Evolutionary conservation across 2,113 vertebrate genomes (phyloP).

Genomic region (Xerus inauris): DNA sequence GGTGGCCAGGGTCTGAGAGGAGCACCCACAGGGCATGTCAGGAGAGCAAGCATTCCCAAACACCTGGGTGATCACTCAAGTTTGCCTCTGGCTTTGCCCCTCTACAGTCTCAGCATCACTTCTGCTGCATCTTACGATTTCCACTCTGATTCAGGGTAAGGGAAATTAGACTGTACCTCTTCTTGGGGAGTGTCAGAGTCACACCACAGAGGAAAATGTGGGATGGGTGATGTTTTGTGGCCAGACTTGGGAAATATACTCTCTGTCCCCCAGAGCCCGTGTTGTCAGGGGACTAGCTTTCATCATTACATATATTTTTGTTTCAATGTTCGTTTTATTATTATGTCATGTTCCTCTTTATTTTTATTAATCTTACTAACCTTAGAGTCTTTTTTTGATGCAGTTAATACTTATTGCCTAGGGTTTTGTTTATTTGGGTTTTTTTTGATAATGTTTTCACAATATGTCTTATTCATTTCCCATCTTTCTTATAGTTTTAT

Average conservation of each 20-base stretch:
- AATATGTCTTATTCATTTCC: neutral
- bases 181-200: neutral
- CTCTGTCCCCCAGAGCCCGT: neutral
- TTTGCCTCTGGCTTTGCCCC: neutral
- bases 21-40: neutral
- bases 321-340: neutral
- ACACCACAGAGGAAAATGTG: neutral
- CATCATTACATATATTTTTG: neutral
- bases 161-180: neutral
- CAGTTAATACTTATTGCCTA: neutral
- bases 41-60: neutral
- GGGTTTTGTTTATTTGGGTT: neutral
- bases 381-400: slow-evolving; percentile 6
- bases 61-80: neutral
- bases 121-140: neutral
- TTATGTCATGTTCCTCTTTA: neutral
- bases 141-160: neutral
- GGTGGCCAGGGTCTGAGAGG: neutral
- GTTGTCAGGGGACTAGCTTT: neutral
- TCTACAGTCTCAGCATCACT: neutral
- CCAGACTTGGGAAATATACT: neutral
- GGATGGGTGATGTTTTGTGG: neutral
- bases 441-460: slow-evolving; percentile 6
- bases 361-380: neutral
- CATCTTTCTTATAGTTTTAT: neutral